Evolutionary conservation across 2,888 invertebrate species (phyloP).

Genomic region (Craniophora ligustri): DNA sequence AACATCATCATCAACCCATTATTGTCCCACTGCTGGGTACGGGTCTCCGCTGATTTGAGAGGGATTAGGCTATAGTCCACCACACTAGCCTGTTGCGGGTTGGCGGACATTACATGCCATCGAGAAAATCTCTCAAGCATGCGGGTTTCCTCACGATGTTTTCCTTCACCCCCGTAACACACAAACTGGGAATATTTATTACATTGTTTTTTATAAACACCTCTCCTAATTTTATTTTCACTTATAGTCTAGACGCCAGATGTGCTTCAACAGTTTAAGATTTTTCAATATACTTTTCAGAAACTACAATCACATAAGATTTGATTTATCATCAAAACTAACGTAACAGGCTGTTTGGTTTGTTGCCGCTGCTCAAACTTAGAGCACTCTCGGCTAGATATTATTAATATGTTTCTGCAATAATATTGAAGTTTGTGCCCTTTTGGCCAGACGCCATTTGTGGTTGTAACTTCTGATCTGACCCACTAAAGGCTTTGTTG

Average conservation of each 20-base stretch:
- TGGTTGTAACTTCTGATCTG: constrained; percentile 11
- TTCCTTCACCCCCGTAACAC: too few species aligned
- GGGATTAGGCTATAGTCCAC: too few species aligned
- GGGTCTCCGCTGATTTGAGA: too few species aligned
- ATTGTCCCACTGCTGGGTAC: too few species aligned
- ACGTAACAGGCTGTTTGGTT: not conserved
- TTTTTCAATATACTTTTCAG: not conserved
- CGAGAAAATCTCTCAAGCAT: too few species aligned
- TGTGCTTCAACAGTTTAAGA: not conserved
- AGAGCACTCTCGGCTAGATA: constrained; percentile 3
- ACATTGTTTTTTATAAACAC: not conserved
- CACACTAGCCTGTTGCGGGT: too few species aligned
- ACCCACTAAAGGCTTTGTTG: not conserved
- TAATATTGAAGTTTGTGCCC: constrained; percentile 11
- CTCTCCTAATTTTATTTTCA: not conserved
- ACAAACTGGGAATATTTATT: not conserved
- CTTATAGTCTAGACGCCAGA: not conserved
- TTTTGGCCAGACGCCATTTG: constrained; percentile 12
- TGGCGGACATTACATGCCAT: too few species aligned
- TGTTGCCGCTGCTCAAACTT: constrained; percentile 6
- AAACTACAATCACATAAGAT: not conserved
- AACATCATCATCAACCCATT: too few species aligned
- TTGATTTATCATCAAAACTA: constrained; percentile 7
- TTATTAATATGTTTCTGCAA: constrained; percentile 16
- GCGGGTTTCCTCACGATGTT: too few species aligned